Conservation (phyloP, 2,888 invertebrate genomes). For the Luperina nickerlii region DNA sequence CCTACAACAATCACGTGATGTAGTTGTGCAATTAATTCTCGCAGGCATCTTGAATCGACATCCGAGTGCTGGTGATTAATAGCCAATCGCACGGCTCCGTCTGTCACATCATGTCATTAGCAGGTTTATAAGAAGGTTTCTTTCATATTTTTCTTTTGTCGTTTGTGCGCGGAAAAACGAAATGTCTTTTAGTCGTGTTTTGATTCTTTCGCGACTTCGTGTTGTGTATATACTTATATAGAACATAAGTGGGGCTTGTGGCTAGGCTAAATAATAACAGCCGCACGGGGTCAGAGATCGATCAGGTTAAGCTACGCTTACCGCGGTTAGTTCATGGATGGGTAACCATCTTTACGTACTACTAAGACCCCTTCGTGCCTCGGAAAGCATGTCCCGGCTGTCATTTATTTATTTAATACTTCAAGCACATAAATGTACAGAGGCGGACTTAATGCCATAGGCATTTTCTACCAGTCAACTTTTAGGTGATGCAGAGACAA, state of each 20-base stretch:
- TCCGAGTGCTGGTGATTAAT: conserved; percentile 75
- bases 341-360: neutral
- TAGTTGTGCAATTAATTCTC: conserved; percentile 75
- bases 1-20: conserved; percentile 33
- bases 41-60: conserved; percentile 80
- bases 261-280: neutral
- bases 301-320: neutral
- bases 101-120: conserved; percentile 44
- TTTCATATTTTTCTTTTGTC: conserved; percentile 24
- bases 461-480: too few species aligned
- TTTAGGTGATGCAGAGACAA: too few species aligned
- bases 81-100: conserved; percentile 56
- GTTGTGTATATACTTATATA: too few species aligned
- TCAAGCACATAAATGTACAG: too few species aligned
- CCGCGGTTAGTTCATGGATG: too few species aligned
- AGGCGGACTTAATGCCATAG: too few species aligned
- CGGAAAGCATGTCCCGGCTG: neutral
- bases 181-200: conserved; percentile 36
- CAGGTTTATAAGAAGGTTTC: conserved; percentile 24
- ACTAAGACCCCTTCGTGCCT: neutral
- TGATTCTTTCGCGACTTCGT: conserved; percentile 20
- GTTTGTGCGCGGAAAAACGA: conserved; percentile 22
- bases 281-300: neutral
- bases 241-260: neutral
- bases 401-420: neutral